Evolutionary conservation across 2,888 invertebrate species (phyloP), one percentile per base, ranked within the genome.

Genomic region (Chloromyia formosa): DNA sequence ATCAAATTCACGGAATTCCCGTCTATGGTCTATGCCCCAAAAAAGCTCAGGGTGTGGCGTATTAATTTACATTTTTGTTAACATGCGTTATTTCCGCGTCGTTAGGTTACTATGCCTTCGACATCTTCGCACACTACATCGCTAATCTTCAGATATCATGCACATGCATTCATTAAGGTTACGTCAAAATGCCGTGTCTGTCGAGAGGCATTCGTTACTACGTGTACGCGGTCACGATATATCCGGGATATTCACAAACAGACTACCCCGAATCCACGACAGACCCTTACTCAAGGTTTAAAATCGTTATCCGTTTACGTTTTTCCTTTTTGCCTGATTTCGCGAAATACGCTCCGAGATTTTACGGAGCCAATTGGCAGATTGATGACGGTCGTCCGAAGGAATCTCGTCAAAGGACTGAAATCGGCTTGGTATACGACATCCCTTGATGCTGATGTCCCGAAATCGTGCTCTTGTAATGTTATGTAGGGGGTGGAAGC

Each of bases 41-140:
- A 49, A 62, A 54, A 53, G 54, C 62, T 54, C 64, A 74, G 73
- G 73, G 73, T 74, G 73, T 74, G 73, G 73, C 73, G 73, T 60
- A 54, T 54, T 49, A 74, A 74, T 62, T 74, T 74, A 60, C 73
- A 73, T 73, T 73, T 73, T 61, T 61, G 49, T 53, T 61, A 73
- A 71, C 58, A 71, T 56, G 56, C 58, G 71, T 71, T 69, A 16
- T 18, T 42, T 71, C 18, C 18, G 10, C 4, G 42, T 14, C 5
- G 71, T n/a, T n/a, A n/a, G n/a, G n/a, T n/a, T n/a, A n/a, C n/a
- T n/a, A n/a, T 18, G 20, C 27, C 3, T 54, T 53, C 54, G 20
- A 40, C 66, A 49, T 45, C 49, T 27, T 71, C 27, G 40, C 40
- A 56, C 71, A 58, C 53, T 18, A 40, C 35, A 71, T 9, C 20